Evolutionary conservation across 2,888 invertebrate species (phyloP), one percentile per base, ranked within the genome.

Genomic region (Synergus itoensis): DNA sequence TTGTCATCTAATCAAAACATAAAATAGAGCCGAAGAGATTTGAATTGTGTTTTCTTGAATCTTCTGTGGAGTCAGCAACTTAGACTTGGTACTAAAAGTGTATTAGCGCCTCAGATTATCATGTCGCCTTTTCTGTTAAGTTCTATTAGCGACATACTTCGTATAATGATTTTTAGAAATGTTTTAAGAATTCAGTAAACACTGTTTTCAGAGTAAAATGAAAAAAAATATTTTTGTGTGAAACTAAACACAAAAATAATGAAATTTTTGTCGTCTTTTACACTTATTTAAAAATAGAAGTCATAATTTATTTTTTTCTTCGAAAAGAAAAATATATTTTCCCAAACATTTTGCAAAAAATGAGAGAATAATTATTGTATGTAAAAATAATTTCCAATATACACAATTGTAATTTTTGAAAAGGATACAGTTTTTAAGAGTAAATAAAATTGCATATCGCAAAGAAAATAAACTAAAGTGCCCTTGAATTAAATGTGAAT

Each of bases 61-160:
- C 57, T 57, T 57, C 16, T 18, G 57, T 57, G 57, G n/a, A 57
- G 7, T 57, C 18, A 57, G 18, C 18, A 18, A 18, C 57, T 57
- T 57, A 57, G 57, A 57, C 57, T 57, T 57, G 7, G 57, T 8
- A 57, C 57, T 7, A 57, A 57, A 57, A 57, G 18, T 57, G 0
- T 57, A 57, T 57, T 57, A n/a, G 18, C 57, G 57, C 57, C 57
- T 18, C 9, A 18, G n/a, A 18, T 57, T 57, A 57, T 57, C 57
- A 57, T n/a, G 57, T n/a, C 45, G 45, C 45, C 4, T 45, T 45
- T 45, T 11, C 18, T 5, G n/a, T 57, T 57, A 57, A 8, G 5
- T 57, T 57, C 57, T n/a, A 57, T 57, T 57, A 57, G 57, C 57
- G 57, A n/a, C 18, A 2, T 53, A 53, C 53, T 57, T 57, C n/a